A percentile compares a stretch with the other conserved stretches of the same genome.
These are phyloP conservation scores for Actinostola sp. DNA, from an alignment of 92 coral and sea anemone genomes.

Conservation along the genomic window DNA sequence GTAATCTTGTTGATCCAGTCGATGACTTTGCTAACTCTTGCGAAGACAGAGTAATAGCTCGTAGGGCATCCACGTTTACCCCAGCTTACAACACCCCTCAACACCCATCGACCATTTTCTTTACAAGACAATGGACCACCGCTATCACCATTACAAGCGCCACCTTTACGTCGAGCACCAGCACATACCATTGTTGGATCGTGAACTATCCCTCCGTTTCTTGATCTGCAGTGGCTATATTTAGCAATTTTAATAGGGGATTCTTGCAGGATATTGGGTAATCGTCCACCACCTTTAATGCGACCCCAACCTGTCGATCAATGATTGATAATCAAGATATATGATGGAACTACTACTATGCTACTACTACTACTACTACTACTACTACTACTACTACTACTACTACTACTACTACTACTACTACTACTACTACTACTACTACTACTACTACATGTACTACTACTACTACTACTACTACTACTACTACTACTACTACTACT, in stretches of 20 bases:
- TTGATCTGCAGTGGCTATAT: not conserved
- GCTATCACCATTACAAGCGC: slow-evolving; percentile 23
- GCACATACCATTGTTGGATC: slow-evolving; percentile 23
- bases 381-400: too few relatives aligned
- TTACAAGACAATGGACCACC: slow-evolving; percentile 26
- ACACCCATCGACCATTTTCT: slow-evolving; percentile 11
- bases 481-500: too few relatives aligned
- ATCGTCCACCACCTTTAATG: not conserved
- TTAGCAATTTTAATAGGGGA: not conserved
- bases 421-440: too few relatives aligned
- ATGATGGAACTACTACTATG: not conserved
- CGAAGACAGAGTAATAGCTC: slow-evolving; percentile 13
- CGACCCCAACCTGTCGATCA: slow-evolving; percentile 12
- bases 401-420: too few relatives aligned
- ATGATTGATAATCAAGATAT: not conserved
- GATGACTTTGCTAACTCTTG: slow-evolving; percentile 9
- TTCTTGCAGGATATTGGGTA: not conserved
- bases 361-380: not conserved
- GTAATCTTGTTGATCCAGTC: slow-evolving; percentile 15
- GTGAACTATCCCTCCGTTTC: not conserved
- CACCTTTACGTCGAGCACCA: slow-evolving; percentile 2
- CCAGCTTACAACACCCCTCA: slow-evolving; percentile 27
- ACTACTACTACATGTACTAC: too few relatives aligned
- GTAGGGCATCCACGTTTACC: not conserved
- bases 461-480: too few relatives aligned